Evolutionary conservation across 2,797 vertebrate species (phyloP).

Genomic region (Paratrypauchen microcephalus): DNA sequence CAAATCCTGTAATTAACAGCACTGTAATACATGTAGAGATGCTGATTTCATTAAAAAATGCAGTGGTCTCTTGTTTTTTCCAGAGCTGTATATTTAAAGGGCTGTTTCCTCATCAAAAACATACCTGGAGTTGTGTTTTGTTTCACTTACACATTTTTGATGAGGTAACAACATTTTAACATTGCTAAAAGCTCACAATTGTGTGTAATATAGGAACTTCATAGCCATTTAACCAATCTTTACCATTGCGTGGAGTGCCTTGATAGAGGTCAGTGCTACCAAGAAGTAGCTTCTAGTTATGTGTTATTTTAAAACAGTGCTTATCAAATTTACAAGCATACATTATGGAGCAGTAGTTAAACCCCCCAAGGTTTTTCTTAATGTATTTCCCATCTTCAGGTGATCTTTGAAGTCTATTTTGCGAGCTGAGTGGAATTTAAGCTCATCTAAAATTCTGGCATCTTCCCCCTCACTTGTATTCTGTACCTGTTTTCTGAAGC

Average conservation of each 20-base stretch:
- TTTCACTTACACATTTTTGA: too few relatives aligned
- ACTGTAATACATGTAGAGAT: too few relatives aligned
- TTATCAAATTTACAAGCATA: conserved; percentile 25
- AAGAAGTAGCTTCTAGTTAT: too few relatives aligned
- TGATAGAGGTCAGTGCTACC: conserved; percentile 16
- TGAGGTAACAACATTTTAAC: too few relatives aligned
- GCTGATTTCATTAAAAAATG: too few relatives aligned
- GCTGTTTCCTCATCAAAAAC: too few relatives aligned
- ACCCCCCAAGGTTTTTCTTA: neutral
- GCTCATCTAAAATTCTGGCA: neutral
- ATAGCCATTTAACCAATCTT: neutral
- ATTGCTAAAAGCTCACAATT: too few relatives aligned
- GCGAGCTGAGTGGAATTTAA: neutral
- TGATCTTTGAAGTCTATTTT: neutral
- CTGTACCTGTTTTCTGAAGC: conserved; percentile 33
- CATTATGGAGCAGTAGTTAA: neutral
- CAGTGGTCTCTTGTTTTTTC: too few relatives aligned
- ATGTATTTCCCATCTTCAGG: neutral
- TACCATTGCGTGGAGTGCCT: neutral
- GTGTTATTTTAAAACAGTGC: conserved; percentile 52
- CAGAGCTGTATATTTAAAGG: too few relatives aligned
- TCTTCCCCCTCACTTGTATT: neutral
- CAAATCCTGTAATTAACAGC: too few relatives aligned
- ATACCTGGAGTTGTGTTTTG: too few relatives aligned
- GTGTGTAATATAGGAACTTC: too few relatives aligned